Conservation (phyloP, 2,888 invertebrate genomes). For the Acanthacorydalis orientalis region DNA sequence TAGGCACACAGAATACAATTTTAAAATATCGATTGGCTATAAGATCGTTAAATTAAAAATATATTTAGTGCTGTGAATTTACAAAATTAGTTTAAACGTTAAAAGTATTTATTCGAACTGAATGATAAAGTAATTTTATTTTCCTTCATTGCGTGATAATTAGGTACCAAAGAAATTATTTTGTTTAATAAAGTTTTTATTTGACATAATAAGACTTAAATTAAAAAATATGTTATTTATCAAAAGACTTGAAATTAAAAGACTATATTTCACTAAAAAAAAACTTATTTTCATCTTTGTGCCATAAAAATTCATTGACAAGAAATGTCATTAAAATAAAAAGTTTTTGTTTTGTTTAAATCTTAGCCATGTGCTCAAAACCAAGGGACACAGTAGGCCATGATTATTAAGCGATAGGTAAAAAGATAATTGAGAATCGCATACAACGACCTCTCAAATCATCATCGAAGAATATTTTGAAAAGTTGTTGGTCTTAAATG, state of each 20-base stretch:
- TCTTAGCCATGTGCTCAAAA: conserved; percentile 5
- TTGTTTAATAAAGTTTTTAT: conserved; percentile 5
- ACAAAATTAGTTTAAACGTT: conserved; percentile 4
- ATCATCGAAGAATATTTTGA: too few species aligned
- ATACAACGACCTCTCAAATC: too few species aligned
- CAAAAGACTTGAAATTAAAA: conserved; percentile 6
- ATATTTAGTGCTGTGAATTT: conserved; percentile 8
- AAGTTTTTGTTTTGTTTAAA: background rate
- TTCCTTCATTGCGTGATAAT: conserved; percentile 6
- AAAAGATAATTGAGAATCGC: background rate
- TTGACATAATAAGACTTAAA: conserved; percentile 4
- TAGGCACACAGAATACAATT: conserved; percentile 4
- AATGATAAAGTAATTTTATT: conserved; percentile 3
- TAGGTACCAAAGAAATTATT: conserved; percentile 7
- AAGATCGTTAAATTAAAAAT: conserved; percentile 4
- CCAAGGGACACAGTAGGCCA: conserved; percentile 3
- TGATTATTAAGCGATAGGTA: conserved; percentile 1
- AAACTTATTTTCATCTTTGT: conserved; percentile 5
- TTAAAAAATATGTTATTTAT: conserved; percentile 1
- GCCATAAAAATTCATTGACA: conserved; percentile 5
- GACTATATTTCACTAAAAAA: conserved; percentile 4
- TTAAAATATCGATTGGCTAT: conserved; percentile 6
- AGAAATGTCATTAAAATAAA: conserved; percentile 1
- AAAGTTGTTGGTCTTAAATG: background rate
- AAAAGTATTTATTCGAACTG: conserved; percentile 4